phyloP scores from a whole-genome alignment of 2,797 vertebrate species.

The Thaleichthys pacificus region DNA sequence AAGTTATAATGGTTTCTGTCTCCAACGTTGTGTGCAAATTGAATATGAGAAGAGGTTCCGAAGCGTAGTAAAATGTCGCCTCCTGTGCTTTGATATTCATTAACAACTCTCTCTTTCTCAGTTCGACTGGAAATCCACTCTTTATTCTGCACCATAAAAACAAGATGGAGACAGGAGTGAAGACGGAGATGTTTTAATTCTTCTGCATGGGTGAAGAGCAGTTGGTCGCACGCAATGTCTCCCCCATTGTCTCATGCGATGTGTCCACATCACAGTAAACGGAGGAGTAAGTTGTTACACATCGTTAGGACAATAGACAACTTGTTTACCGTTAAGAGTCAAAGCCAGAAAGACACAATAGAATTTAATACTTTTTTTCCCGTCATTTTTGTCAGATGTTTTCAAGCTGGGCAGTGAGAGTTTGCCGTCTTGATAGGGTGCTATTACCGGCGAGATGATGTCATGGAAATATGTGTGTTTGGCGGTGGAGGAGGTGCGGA shows the following conservation, averaged over 20 bases:
- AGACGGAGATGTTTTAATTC: constrained; percentile 6
- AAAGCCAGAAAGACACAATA: no score
- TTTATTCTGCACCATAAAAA: background rate
- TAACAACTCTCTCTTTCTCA: constrained; percentile 1
- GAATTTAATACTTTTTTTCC: background rate
- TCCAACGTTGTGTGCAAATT: no score
- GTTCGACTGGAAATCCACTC: constrained; percentile 9
- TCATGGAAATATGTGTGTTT: constrained; percentile 26
- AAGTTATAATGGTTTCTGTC: no score
- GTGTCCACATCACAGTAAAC: background rate
- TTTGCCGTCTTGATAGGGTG: background rate
- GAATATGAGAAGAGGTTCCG: background rate
- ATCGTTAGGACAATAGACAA: background rate
- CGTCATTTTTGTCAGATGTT: background rate
- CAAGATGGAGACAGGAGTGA: background rate
- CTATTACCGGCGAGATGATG: constrained; percentile 14
- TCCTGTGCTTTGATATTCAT: background rate
- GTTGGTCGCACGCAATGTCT: constrained; percentile 3
- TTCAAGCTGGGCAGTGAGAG: constrained; percentile 19
- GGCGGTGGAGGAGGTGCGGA: constrained; percentile 23
- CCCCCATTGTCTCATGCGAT: background rate
- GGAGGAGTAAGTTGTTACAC: background rate
- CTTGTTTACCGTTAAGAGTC: no score
- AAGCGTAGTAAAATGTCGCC: background rate
- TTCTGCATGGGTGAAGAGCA: constrained; percentile 11